Conservation (phyloP, 2,113 vertebrate genomes). For the Danio rerio region GRCz12tu NC_133195.1:46566001-46566500, state of each 20-base stretch:
- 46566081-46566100: no score
- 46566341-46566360: neutral
- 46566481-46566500: neutral
- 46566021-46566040: no score
- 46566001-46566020: no score
- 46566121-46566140: no score
- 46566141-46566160: no score
- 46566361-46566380: neutral
- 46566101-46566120: no score
- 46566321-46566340: conserved; percentile 15
- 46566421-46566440: neutral
- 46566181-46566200: no score
- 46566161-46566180: no score
- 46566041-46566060: no score
- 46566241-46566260: neutral
- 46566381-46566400: conserved; percentile 1
- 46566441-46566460: conserved; percentile 43
- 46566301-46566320: conserved; percentile 19
- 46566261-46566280: neutral
- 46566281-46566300: conserved; percentile 5
- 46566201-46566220: neutral
- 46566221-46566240: neutral
- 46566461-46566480: neutral
- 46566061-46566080: no score
- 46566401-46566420: conserved; percentile 1